These are phyloP conservation scores for Cephus nigrinus DNA, from an alignment of 2,888 invertebrate genomes.

Conservation along the genomic window DNA sequence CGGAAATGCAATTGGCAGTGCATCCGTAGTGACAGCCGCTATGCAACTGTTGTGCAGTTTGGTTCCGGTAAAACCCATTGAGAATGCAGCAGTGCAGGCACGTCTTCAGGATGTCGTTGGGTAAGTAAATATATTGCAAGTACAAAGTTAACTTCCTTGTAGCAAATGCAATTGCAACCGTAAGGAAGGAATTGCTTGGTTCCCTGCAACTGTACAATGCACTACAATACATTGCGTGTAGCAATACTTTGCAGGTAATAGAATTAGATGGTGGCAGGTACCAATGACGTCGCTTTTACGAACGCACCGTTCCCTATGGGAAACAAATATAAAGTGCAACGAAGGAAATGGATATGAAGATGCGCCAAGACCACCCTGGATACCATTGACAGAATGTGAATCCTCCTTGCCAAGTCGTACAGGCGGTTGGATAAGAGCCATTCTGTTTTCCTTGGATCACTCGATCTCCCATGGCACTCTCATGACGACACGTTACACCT, in stretches of 20 bases:
- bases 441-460: constrained; percentile 50
- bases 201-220: not conserved
- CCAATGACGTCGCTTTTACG: not conserved
- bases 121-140: constrained; percentile 60
- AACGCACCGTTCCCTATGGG: not conserved
- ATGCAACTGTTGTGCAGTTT: constrained; percentile 69
- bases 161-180: not conserved
- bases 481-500: constrained; percentile 47
- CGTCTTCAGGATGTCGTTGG: constrained; percentile 71
- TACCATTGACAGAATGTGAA: not conserved
- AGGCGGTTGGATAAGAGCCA: constrained; percentile 41
- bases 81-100: constrained; percentile 60
- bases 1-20: constrained; percentile 52
- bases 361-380: not conserved
- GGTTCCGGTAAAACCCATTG: constrained; percentile 67
- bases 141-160: constrained; percentile 1
- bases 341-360: not conserved
- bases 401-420: constrained; percentile 2
- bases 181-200: not conserved
- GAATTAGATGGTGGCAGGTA: not conserved
- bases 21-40: constrained; percentile 66
- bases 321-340: not conserved
- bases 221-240: not conserved
- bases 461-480: constrained; percentile 39
- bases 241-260: not conserved